Evolutionary conservation across 2,888 invertebrate genomes (phyloP).

Genomic region (Leptinotarsa tumamoca): DNA sequence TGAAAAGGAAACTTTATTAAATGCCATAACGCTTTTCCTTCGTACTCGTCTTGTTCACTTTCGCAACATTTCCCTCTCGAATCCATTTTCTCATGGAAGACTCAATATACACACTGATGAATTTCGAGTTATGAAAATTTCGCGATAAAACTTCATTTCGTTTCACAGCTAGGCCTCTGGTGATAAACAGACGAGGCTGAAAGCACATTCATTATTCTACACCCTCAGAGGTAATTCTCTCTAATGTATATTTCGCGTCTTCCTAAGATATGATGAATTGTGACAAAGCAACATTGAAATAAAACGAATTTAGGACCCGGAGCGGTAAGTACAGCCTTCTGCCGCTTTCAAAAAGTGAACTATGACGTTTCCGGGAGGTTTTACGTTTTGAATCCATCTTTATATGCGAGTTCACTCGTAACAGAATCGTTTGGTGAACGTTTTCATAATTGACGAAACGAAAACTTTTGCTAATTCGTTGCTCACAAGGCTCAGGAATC

Average conservation of each 20-base stretch:
- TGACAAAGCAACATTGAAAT: constrained; percentile 9
- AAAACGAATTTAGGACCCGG: neutral
- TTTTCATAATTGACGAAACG: too few relatives aligned
- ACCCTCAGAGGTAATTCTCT: neutral
- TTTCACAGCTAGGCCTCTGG: neutral
- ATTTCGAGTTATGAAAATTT: neutral
- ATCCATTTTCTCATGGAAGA: neutral
- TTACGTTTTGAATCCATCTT: neutral
- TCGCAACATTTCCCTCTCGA: too few relatives aligned
- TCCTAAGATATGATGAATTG: constrained; percentile 4
- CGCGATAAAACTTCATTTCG: neutral
- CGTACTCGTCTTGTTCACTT: too few relatives aligned
- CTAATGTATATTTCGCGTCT: neutral
- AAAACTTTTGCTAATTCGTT: too few relatives aligned
- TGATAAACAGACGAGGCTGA: neutral
- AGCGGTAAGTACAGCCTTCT: neutral
- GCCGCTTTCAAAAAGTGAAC: neutral
- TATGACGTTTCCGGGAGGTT: neutral
- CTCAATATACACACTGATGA: neutral
- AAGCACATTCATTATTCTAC: constrained; percentile 1
- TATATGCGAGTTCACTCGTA: neutral
- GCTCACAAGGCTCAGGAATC: too few relatives aligned
- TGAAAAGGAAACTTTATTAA: too few relatives aligned
- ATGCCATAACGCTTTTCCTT: too few relatives aligned
- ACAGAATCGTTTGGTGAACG: neutral